Conservation (phyloP, 92 coral and sea anemone species). For the Parazoanthus swiftii region DNA sequence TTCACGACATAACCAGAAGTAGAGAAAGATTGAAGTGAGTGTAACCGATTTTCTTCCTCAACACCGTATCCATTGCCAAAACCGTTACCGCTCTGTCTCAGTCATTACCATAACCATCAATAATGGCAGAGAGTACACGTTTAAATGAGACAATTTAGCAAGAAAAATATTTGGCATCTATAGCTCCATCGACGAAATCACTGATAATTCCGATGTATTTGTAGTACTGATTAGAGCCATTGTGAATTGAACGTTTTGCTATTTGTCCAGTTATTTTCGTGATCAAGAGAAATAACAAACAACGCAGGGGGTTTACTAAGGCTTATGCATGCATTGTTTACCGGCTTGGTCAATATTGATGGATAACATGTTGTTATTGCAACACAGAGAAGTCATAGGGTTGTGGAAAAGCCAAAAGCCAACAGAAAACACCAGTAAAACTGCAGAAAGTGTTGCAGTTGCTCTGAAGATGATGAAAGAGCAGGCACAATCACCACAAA, state of each 20-base stretch:
- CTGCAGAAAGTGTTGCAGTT: conserved; percentile 68
- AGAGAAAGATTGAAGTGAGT: conserved; percentile 71
- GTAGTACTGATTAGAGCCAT: too few species aligned
- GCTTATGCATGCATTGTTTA: background rate
- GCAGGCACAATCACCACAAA: conserved; percentile 66
- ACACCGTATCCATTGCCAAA: background rate
- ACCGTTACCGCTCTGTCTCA: background rate
- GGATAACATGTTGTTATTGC: background rate
- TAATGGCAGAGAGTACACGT: too few species aligned
- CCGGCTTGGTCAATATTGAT: background rate
- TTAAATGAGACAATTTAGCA: too few species aligned
- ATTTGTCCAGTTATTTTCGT: too few species aligned
- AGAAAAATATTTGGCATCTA: too few species aligned
- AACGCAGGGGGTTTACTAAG: too few species aligned
- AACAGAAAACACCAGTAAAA: conserved; percentile 69
- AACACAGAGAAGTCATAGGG: conserved; percentile 68
- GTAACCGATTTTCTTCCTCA: background rate
- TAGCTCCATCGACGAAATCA: too few species aligned
- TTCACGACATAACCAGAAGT: conserved; percentile 60
- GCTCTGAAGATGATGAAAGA: conserved; percentile 73
- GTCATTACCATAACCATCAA: background rate
- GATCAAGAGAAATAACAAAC: too few species aligned
- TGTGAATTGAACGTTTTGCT: too few species aligned
- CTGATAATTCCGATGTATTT: too few species aligned
- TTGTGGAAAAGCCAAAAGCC: conserved; percentile 81